Base-by-base conservation (phyloP, 2,888 invertebrate genomes). In the Campopleginae sp. region DNA sequence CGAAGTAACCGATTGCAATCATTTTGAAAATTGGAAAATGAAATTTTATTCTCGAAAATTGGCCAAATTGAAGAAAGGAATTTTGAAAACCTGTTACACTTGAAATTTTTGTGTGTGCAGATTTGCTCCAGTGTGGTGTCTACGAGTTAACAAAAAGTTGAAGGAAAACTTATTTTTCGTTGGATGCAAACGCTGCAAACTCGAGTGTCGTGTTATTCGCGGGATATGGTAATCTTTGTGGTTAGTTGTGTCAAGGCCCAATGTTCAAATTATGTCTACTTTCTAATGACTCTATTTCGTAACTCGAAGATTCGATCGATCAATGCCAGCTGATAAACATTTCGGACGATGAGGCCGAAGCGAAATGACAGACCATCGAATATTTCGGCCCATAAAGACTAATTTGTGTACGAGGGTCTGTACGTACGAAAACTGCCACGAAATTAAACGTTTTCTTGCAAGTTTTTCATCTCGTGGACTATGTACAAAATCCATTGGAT, bases 361-460 rank as follows among this genome's bases (percentile, higher is more conserved):
- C 46, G 7, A 51, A 19, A 12, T 51, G n/a, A 58, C 58, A 31
- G n/a, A 38, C 38, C 63, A 65, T 65, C 33, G 4, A 65, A 65
- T 65, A 65, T 58, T 58, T 27, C 27, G 58, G 58, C 23, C 27
- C 14, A 14, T 27, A 27, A 58, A 58, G 12, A 12, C 27, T 58
- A 14, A 58, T 58, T 90, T 89, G 89, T 90, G 90, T 90, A 91
- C 88, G 89, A 92, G 87, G 89, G 89, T 90, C 90, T 91, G 91
- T 72, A 86, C 10, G 65, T 38, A 54, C 27, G 44, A 68, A 27
- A 68, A 23, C 1, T 23, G 27, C 8, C 58, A 54, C 48, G 31
- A 70, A 68, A 71, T 33, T 19, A 1, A 23, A 44, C 12, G 7
- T 68, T 75, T 58, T 54, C 42, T 31, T 38, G 17, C 70, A 54